These are phyloP conservation scores for Strigops habroptila DNA, from an alignment of 2,113 vertebrate genomes.

Conservation along the genomic window DNA sequence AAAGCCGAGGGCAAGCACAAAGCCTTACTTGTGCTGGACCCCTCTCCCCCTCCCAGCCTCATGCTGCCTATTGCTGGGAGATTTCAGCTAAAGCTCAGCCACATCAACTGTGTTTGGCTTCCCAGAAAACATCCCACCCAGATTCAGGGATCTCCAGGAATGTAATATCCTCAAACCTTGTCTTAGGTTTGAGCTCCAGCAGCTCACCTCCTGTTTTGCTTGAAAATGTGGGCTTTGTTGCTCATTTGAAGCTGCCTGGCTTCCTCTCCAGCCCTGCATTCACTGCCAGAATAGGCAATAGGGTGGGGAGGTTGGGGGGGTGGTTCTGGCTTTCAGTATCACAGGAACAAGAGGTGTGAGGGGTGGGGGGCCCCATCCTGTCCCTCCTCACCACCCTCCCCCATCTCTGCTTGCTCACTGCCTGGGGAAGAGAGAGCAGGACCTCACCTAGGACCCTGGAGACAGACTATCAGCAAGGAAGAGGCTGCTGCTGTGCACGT, in stretches of 20 bases:
- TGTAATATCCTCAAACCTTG: neutral
- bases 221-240: neutral
- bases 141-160: neutral
- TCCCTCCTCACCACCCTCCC: neutral
- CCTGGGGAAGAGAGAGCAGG: neutral
- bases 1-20: neutral
- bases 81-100: neutral
- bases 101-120: neutral
- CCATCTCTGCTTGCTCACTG: neutral
- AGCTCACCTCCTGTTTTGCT: neutral
- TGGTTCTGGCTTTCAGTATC: neutral
- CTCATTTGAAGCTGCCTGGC: neutral
- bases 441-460: slow-evolving; percentile 14
- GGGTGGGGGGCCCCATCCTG: neutral
- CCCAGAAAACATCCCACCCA: neutral
- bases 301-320: neutral
- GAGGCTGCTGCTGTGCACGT: slow-evolving; percentile 7
- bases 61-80: neutral
- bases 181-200: neutral
- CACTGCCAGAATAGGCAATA: neutral
- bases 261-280: neutral
- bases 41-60: neutral
- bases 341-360: neutral
- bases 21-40: neutral
- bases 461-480: neutral